phyloP scores from a whole-genome alignment of 2,797 vertebrate species.

The Anguilla pacifica region DNA sequence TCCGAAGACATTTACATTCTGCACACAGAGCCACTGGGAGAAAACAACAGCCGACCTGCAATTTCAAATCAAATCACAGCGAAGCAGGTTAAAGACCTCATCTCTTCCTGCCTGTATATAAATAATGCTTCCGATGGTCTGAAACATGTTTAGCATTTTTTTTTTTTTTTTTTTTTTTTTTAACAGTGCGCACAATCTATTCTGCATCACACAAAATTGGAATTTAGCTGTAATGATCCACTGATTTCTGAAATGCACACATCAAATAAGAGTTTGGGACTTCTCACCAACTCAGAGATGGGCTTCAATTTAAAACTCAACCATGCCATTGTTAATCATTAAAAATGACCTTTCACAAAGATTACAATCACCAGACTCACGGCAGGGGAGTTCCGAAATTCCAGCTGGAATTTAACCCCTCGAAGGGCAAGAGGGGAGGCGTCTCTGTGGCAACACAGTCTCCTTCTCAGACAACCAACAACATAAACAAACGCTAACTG shows the following conservation, averaged over 20 bases:
- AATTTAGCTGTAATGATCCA: background rate
- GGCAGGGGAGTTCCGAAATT: background rate
- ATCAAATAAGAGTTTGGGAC: background rate
- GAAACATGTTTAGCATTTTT: background rate
- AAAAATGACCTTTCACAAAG: background rate
- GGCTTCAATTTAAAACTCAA: background rate
- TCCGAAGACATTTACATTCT: background rate
- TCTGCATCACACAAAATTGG: no score
- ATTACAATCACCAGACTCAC: background rate
- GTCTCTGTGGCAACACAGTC: background rate
- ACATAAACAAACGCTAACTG: background rate
- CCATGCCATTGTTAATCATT: background rate
- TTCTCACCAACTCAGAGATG: background rate
- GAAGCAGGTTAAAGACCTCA: background rate
- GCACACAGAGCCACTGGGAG: background rate
- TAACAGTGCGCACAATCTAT: background rate
- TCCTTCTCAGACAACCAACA: background rate
- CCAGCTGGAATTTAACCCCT: background rate
- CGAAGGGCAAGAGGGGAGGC: background rate
- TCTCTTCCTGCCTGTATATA: background rate
- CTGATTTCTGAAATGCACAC: background rate
- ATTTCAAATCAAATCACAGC: constrained; percentile 7
- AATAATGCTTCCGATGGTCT: background rate
- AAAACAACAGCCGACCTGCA: background rate
- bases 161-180: background rate